Percentiles rank a stretch among this genome's conserved stretches.
phyloP scores from a whole-genome alignment of 1,140 invertebrate species.

The Aphidius ervi region DNA sequence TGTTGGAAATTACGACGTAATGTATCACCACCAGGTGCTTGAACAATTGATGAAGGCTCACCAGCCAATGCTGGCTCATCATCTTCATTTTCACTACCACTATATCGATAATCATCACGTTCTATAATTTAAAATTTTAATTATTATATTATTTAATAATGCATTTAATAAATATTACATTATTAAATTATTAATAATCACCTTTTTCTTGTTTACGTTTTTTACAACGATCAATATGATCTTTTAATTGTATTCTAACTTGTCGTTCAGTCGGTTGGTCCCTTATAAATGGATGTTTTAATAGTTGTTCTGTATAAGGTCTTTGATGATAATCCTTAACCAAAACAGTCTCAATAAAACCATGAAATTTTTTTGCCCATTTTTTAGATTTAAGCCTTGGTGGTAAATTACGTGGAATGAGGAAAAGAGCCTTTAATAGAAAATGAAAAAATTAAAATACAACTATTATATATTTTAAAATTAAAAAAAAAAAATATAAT shows the following conservation, averaged over 20 bases:
- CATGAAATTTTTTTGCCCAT: constrained; percentile 95
- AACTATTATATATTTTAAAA: constrained; percentile 8
- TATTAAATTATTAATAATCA: constrained; percentile 28
- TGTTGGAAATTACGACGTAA: constrained; percentile 94
- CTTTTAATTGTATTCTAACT: constrained; percentile 96
- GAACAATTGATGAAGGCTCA: constrained; percentile 85
- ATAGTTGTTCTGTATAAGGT: constrained; percentile 95
- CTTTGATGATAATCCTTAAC: constrained; percentile 98
- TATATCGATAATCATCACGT: constrained; percentile 78
- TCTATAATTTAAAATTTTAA: constrained; percentile 45
- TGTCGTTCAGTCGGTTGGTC: constrained; percentile 98
- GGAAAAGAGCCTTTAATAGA: constrained; percentile 72
- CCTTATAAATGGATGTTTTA: constrained; percentile 96
- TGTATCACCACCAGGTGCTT: constrained; percentile 85
- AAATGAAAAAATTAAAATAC: constrained; percentile 13
- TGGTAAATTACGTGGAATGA: constrained; percentile 96
- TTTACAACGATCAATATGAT: constrained; percentile 97
- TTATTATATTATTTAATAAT: neutral
- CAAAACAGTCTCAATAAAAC: constrained; percentile 82
- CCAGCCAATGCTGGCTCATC: constrained; percentile 79
- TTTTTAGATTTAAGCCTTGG: constrained; percentile 97
- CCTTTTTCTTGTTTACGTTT: constrained; percentile 88
- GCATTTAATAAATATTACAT: constrained; percentile 3
- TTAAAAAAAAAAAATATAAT: neutral
- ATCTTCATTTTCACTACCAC: constrained; percentile 85